Evolutionary conservation across 1,140 invertebrate genomes (phyloP), one percentile per base, ranked within the genome.

Genomic region (Agraylea sexmaculata): DNA sequence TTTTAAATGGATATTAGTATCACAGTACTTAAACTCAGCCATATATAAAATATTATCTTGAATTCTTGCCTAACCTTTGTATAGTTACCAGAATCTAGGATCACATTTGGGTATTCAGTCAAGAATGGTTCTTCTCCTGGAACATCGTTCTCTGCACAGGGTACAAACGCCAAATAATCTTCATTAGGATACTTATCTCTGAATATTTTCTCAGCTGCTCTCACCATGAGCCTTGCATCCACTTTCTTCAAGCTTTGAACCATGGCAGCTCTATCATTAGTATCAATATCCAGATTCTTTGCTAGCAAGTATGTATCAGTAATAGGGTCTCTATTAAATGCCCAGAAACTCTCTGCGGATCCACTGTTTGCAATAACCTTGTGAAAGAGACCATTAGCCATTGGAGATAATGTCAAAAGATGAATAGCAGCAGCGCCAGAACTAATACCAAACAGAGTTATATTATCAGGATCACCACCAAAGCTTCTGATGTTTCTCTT

Each of bases 271-370:
- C 59, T 58, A 43, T 64, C 49, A 11, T 49, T 54, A 8, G 59
- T 58, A 19, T 49, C 20, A 37, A 60, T 57, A 6, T 60, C 59
- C 19, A 66, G 57, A 52, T 62, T 47, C 49, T 53, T 55, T 33
- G 54, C 60, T 42, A 66, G 43, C 40, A 40, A 46, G 29, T 60
- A 57, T 2, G 66, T 60, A 28, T 58, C 51, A 40, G 51, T 49
- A 3, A 64, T 51, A 3, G 62, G 61, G 35, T 64, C 58, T 17
- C 58, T 56, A 21, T 64, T 57, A 11, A 62, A 49, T 3, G 69
- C 69, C 75, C 77, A 81, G 6, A 74, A 66, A 40, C 71, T 72
- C 10, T 80, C 55, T 1, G 78, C 71, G 1, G 77, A 74, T 1
- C 83, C 82, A 53, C 78, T 79, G 62, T 77, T 71, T 12, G 73